phyloP scores from a whole-genome alignment of 2,888 invertebrate species.

The Ochropacha duplaris region DNA sequence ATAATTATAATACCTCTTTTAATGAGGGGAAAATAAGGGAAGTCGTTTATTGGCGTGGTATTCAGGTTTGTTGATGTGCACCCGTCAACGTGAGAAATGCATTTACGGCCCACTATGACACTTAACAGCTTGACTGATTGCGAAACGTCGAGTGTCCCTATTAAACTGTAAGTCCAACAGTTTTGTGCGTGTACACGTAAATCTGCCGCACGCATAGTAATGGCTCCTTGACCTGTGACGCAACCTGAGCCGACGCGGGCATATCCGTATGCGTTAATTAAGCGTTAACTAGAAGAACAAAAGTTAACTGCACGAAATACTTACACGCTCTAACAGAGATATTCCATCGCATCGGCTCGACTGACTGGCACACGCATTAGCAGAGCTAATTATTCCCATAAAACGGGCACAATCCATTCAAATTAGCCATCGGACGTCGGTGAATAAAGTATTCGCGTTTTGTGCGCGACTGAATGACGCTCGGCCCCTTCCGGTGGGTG shows the following conservation, averaged over 20 bases:
- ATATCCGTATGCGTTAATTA: slow-evolving; percentile 50
- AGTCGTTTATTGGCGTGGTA: slow-evolving; percentile 48
- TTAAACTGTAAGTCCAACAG: slow-evolving; percentile 32
- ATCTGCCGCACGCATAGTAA: slow-evolving; percentile 31
- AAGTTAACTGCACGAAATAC: slow-evolving; percentile 47
- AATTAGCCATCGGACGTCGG: slow-evolving; percentile 78
- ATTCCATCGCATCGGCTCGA: slow-evolving; percentile 39
- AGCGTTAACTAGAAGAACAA: slow-evolving; percentile 56
- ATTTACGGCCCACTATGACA: slow-evolving; percentile 44
- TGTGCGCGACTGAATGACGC: slow-evolving; percentile 79
- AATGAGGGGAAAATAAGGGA: slow-evolving; percentile 58
- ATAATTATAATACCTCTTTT: slow-evolving; percentile 50
- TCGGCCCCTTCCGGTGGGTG: slow-evolving; percentile 82
- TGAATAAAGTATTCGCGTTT: slow-evolving; percentile 80
- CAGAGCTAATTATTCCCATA: slow-evolving; percentile 78
- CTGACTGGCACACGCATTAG: slow-evolving; percentile 41
- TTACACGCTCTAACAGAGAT: slow-evolving; percentile 49
- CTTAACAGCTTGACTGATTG: slow-evolving; percentile 51
- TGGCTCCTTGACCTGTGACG: slow-evolving; percentile 36
- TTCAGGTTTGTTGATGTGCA: slow-evolving; percentile 47
- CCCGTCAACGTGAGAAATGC: slow-evolving; percentile 48
- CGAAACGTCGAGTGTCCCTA: slow-evolving; percentile 42
- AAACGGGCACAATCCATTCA: slow-evolving; percentile 78
- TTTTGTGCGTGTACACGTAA: slow-evolving; percentile 40
- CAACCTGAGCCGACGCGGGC: slow-evolving; percentile 26